A percentile compares a stretch with the other conserved stretches of the same genome.
phyloP scores from a whole-genome alignment of 2,888 invertebrate genomes.

The Dryocosmus kuriphilus region DNA sequence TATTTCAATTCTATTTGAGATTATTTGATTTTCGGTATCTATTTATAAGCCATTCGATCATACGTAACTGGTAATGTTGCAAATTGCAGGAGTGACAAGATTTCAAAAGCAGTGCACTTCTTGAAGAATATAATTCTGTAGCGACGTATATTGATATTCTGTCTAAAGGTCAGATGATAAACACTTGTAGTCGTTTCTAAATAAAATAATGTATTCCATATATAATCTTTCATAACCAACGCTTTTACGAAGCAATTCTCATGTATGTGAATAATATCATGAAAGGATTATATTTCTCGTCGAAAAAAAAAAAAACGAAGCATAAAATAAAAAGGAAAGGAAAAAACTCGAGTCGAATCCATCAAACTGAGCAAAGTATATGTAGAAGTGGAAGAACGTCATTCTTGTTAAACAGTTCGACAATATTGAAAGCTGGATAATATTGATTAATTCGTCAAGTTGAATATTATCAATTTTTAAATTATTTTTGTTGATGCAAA shows the following conservation, averaged over 20 bases:
- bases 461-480: background rate
- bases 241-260: background rate
- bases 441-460: background rate
- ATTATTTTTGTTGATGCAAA: background rate
- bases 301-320: background rate
- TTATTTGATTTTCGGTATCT: background rate
- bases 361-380: background rate
- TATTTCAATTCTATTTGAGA: background rate
- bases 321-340: background rate
- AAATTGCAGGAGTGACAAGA: background rate
- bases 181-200: background rate
- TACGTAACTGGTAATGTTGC: background rate
- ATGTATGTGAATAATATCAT: background rate
- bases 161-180: constrained; percentile 31
- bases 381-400: constrained; percentile 2
- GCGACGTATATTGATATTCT: constrained; percentile 19
- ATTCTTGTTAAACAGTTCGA: background rate
- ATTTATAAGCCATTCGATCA: background rate
- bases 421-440: background rate
- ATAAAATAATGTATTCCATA: constrained; percentile 27
- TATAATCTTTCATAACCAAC: constrained; percentile 5
- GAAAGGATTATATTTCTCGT: background rate
- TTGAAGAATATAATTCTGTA: constrained; percentile 21
- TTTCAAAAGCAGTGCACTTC: background rate
- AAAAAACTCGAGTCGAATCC: background rate